phyloP scores from a whole-genome alignment of 2,797 vertebrate species.

The Pipistrellus nathusii region DNA sequence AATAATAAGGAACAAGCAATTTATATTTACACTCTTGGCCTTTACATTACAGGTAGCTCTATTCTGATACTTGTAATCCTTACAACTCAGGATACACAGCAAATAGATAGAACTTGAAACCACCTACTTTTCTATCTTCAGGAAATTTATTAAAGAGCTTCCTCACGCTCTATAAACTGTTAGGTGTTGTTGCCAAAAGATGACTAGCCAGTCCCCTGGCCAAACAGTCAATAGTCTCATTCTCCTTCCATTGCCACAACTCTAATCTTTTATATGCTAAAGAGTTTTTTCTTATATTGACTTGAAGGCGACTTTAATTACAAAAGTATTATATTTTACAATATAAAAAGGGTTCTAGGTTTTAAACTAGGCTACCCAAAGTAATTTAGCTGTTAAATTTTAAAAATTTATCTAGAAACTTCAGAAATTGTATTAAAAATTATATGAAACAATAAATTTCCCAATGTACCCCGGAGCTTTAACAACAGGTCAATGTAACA shows the following conservation, averaged over 20 bases:
- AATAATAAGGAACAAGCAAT: neutral
- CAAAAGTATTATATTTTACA: too few relatives aligned
- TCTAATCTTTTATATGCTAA: neutral
- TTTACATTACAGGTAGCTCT: neutral
- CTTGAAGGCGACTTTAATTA: too few relatives aligned
- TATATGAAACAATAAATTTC: neutral
- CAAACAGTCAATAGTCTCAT: neutral
- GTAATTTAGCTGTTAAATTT: neutral
- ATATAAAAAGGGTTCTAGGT: neutral
- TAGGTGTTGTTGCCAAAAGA: neutral
- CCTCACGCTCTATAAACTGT: neutral
- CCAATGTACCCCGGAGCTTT: neutral
- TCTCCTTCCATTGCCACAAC: neutral
- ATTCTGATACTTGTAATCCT: neutral
- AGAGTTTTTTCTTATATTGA: too few relatives aligned
- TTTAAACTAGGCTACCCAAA: slow-evolving; percentile 1
- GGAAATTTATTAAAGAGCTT: neutral
- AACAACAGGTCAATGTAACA: neutral
- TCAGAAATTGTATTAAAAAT: slow-evolving; percentile 27
- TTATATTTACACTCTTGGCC: neutral
- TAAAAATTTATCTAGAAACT: slow-evolving; percentile 21
- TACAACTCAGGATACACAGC: neutral
- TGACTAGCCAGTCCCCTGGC: neutral
- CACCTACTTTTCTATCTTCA: neutral
- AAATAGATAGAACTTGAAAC: neutral